Base-by-base conservation (phyloP, 30 jellyfish, hydroid and myxozoan genomes). In the Chironex yamaguchii region DNA sequence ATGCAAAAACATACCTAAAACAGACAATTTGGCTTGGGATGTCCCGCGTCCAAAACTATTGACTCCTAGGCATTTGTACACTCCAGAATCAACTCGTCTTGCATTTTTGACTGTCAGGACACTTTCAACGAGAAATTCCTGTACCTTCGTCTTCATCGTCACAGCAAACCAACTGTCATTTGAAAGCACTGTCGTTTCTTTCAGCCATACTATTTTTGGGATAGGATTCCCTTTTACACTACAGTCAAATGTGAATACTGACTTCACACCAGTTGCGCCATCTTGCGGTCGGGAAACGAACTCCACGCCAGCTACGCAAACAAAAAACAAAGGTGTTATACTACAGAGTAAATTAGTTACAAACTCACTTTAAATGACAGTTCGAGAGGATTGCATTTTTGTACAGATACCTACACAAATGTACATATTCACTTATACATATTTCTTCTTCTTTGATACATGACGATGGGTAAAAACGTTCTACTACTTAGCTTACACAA, bases 101-200 rank as follows among this genome's bases (percentile, higher is more conserved):
- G 68, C 64, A 22, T 62, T 29, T 3, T 32, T 36, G 14, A 86
- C 66, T 9, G 62, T 30, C 36, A 86, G 23, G 20, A n/a, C 31
- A 25, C 81, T 75, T 25, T 33, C 75, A 34, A 49, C 51, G 21
- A 30, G 66, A 65, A 86, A 76, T 11, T 86, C 96, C 74, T 42
- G 13, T 6, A 6, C 13, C 58, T 42, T 42, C 17, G 58, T 42
- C 58, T 42, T 42, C 17, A 17, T 42, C 9, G 17, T 17, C 17
- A 42, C 17, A 42, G 13, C 58, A 42, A 42, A 42, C 58, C 58
- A 42, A 9, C 13, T 6, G 17, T 42, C 17, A 17, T 42, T 42
- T 9, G 9, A 42, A 6, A 42, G 17, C 17, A 42, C 58, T 42
- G 58, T 42, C 17, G 58, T 6, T 6, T 17, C 58, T 6, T 6